phyloP scores from a whole-genome alignment of 2,113 vertebrate species.

The Natator depressus region DNA sequence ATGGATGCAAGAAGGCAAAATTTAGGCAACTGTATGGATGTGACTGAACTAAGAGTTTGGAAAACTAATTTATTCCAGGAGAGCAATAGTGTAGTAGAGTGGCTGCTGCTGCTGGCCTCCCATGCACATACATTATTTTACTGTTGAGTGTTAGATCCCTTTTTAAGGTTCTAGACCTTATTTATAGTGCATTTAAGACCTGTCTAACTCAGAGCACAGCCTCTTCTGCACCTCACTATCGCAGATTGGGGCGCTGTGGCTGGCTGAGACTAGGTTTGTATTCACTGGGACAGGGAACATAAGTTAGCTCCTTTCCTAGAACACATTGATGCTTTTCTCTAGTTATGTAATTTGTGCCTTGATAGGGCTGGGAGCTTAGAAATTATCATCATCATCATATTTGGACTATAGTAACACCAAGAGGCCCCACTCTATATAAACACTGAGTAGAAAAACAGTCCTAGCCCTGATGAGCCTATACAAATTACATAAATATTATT shows the following conservation, averaged over 20 bases:
- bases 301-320: neutral
- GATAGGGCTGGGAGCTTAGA: neutral
- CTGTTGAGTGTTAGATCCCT: neutral
- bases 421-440: neutral
- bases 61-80: neutral
- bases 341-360: neutral
- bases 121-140: neutral
- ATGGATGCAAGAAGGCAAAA: neutral
- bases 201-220: neutral
- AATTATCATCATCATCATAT: neutral
- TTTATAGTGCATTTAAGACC: neutral
- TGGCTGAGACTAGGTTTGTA: neutral
- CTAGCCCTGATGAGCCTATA: neutral
- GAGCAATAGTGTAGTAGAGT: accelerated
- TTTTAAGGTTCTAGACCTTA: too few relatives aligned
- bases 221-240: neutral
- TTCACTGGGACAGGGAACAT: neutral
- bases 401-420: neutral
- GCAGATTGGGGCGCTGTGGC: neutral
- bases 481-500: neutral
- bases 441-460: neutral
- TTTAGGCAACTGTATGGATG: neutral
- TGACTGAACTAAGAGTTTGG: neutral
- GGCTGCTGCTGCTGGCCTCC: neutral
- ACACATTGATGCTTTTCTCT: neutral